Conservation (phyloP, 2,888 invertebrate genomes). For the Dicranocentrus wangi region DNA sequence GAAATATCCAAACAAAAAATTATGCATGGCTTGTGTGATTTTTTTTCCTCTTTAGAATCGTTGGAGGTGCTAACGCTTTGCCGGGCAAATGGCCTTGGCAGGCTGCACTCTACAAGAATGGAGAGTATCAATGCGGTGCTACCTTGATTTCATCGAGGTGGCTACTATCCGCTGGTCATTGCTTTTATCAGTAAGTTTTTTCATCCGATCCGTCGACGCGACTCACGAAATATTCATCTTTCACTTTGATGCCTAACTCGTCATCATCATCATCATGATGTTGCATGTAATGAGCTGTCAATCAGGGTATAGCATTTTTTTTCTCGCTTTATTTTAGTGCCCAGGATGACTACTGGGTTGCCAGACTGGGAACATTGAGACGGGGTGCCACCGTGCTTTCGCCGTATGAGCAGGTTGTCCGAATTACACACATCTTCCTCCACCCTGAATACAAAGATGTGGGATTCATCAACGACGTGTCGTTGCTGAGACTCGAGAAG, state of each 20-base stretch:
- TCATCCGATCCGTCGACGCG: too few relatives aligned
- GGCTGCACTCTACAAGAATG: conserved; percentile 88
- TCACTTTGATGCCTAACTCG: too few relatives aligned
- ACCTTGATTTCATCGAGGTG: conserved; percentile 83
- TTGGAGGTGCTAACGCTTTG: conserved; percentile 85
- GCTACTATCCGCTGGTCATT: conserved; percentile 87
- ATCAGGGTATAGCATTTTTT: not conserved
- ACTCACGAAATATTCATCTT: too few relatives aligned
- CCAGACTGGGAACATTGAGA: conserved; percentile 84
- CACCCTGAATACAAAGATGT: conserved; percentile 85
- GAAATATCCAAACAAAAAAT: not conserved
- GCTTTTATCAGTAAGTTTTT: conserved; percentile 83
- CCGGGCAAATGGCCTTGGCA: conserved; percentile 87
- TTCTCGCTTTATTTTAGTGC: conserved; percentile 77
- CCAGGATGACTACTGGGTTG: conserved; percentile 85
- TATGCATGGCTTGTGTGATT: conserved; percentile 4
- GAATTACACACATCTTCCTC: conserved; percentile 80
- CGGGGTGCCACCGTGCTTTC: conserved; percentile 84
- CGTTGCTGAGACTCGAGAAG: conserved; percentile 80
- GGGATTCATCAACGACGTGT: conserved; percentile 87
- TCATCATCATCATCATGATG: too few relatives aligned
- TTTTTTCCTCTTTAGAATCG: too few relatives aligned
- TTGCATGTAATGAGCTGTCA: conserved; percentile 16
- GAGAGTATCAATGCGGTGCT: conserved; percentile 88
- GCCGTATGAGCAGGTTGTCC: conserved; percentile 83